A percentile compares a stretch with the other conserved stretches of the same genome.
These are phyloP conservation scores for Microcaecilia unicolor DNA, from an alignment of 2,797 vertebrate genomes.

Conservation along the genomic window DNA sequence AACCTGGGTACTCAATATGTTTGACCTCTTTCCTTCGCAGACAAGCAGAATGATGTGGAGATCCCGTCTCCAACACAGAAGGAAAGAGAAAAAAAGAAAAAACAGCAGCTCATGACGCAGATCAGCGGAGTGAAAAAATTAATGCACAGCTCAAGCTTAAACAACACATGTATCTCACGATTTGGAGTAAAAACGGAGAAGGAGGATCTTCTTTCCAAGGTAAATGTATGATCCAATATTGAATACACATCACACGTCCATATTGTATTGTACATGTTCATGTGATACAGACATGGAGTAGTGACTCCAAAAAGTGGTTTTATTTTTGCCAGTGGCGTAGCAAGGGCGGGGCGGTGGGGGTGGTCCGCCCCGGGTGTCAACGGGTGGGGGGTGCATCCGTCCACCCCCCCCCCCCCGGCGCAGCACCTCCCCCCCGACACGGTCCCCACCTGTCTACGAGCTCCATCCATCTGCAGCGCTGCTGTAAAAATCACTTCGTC, in stretches of 20 bases:
- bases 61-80: conserved; percentile 88
- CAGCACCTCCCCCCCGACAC: no score
- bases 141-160: conserved; percentile 76
- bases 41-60: conserved; percentile 95
- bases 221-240: conserved; percentile 28
- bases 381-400: no score
- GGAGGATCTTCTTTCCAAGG: conserved; percentile 90
- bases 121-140: conserved; percentile 92
- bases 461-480: no score
- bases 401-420: no score
- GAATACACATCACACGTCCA: background rate
- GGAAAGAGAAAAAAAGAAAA: conserved; percentile 86
- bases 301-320: no score
- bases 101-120: conserved; percentile 91
- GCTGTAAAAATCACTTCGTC: no score
- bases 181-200: conserved; percentile 93
- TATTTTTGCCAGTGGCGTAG: no score
- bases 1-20: background rate
- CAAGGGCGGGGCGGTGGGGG: no score
- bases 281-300: no score
- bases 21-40: conserved; percentile 43
- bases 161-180: conserved; percentile 73
- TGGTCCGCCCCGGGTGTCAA: no score
- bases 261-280: no score
- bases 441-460: no score